Evolutionary conservation across 2,797 vertebrate species (phyloP).

Genomic region (Enteromius viviparus): DNA sequence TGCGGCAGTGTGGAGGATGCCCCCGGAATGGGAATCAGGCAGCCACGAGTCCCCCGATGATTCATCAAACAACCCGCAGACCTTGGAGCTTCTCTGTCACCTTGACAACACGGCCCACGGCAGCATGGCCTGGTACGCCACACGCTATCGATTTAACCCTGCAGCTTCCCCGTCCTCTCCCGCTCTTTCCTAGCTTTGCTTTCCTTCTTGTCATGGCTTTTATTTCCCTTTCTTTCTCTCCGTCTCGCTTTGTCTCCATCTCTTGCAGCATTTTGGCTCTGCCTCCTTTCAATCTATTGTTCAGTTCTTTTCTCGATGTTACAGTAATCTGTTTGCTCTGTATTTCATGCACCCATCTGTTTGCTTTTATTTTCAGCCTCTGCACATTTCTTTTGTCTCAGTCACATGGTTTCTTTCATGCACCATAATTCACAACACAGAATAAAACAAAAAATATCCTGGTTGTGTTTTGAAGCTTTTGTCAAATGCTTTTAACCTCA

Average conservation of each 20-base stretch:
- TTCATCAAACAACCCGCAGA: conserved; percentile 92
- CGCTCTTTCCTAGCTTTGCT: conserved; percentile 22
- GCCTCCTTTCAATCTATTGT: conserved; percentile 31
- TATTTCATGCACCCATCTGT: conserved; percentile 23
- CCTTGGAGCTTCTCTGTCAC: conserved; percentile 97
- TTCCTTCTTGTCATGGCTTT: conserved; percentile 9
- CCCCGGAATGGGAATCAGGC: conserved; percentile 92
- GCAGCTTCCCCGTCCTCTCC: conserved; percentile 37
- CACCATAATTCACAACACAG: conserved; percentile 47
- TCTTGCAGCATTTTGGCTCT: conserved; percentile 8
- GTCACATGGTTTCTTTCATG: conserved; percentile 61
- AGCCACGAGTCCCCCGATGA: conserved; percentile 95
- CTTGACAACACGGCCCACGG: conserved; percentile 88
- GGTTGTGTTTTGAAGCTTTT: conserved; percentile 58
- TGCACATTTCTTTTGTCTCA: conserved; percentile 66
- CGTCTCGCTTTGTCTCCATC: conserved; percentile 9
- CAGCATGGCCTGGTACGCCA: conserved; percentile 91
- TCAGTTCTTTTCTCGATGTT: conserved; percentile 36
- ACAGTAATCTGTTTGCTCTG: conserved; percentile 33
- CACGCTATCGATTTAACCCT: conserved; percentile 67
- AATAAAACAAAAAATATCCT: conserved; percentile 26
- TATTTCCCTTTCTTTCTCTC: conserved; percentile 14
- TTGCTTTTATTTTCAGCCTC: conserved; percentile 43
- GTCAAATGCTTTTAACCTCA: conserved; percentile 63
- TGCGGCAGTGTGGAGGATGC: conserved; percentile 96